Conservation (phyloP, 2,888 invertebrate genomes). For the Archips xylosteana region DNA sequence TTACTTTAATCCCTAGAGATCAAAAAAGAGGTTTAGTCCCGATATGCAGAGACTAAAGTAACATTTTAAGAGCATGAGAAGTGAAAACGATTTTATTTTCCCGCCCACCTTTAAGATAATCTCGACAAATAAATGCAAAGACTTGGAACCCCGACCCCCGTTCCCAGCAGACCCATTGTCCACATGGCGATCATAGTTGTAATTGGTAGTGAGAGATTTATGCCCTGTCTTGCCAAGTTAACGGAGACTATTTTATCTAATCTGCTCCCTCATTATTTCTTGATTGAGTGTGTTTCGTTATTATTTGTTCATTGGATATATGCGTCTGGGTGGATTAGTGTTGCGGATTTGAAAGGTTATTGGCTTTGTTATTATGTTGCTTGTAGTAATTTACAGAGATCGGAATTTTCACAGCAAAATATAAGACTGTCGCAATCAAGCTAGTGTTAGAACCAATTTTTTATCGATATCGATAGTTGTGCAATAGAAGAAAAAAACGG, state of each 20-base stretch:
- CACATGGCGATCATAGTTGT: conserved; percentile 38
- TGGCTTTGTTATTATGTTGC: conserved; percentile 12
- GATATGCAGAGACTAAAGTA: too few relatives aligned
- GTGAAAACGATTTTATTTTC: too few relatives aligned
- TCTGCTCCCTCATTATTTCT: conserved; percentile 40
- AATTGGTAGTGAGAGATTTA: conserved; percentile 40
- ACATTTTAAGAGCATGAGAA: too few relatives aligned
- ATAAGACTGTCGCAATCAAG: too few relatives aligned
- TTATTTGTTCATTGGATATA: conserved; percentile 34
- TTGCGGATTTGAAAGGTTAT: conserved; percentile 2
- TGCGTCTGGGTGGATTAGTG: conserved; percentile 29
- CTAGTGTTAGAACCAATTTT: too few relatives aligned
- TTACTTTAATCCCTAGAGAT: too few relatives aligned
- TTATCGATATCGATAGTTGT: too few relatives aligned
- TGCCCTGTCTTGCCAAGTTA: conserved; percentile 34
- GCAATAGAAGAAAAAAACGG: too few relatives aligned
- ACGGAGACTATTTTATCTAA: conserved; percentile 39
- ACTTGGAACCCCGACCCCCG: conserved; percentile 35
- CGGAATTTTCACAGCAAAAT: too few relatives aligned
- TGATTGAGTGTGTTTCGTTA: conserved; percentile 41
- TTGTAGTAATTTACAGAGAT: too few relatives aligned
- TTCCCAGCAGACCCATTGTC: conserved; percentile 35
- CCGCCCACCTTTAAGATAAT: conserved; percentile 3
- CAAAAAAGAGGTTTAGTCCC: too few relatives aligned
- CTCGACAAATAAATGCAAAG: conserved; percentile 27